These are phyloP conservation scores for Imbricaverruca yamaguchii DNA, from an alignment of 2,888 invertebrate species.

Conservation along the genomic window DNA sequence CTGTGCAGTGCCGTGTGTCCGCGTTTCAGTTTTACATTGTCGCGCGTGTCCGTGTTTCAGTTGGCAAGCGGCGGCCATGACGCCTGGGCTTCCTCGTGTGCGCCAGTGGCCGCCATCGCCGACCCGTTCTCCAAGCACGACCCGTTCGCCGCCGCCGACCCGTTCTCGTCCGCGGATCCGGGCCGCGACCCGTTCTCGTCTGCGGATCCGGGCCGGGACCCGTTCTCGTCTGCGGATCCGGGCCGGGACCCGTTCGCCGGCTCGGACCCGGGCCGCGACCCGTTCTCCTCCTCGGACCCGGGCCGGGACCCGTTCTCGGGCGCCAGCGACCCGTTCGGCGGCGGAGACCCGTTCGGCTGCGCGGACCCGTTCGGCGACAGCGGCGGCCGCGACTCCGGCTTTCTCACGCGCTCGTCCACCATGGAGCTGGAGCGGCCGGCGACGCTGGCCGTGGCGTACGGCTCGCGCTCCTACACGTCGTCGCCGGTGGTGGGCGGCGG, in stretches of 20 bases:
- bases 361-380: not conserved
- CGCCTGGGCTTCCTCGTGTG: not conserved
- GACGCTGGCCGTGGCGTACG: not conserved
- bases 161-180: conserved; percentile 5
- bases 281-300: not conserved
- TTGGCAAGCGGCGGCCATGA: not conserved
- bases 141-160: not conserved
- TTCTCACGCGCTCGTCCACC: not conserved
- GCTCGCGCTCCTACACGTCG: not conserved
- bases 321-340: not conserved
- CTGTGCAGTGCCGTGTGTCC: not conserved
- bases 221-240: not conserved
- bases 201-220: not conserved
- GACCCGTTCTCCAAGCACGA: not conserved
- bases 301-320: not conserved
- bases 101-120: not conserved
- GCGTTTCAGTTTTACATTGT: not conserved
- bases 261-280: not conserved
- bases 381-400: conserved; percentile 11
- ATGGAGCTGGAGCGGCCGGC: conserved; percentile 6
- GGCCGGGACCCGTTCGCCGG: not conserved
- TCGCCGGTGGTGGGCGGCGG: conserved; percentile 5
- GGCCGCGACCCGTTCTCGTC: not conserved
- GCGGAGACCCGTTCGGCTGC: not conserved
- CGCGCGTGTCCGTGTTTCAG: not conserved